A percentile compares a stretch with the other conserved stretches of the same genome.
Evolutionary conservation across 2,113 vertebrate species (phyloP).

Genomic region (Aplodontia rufa): DNA sequence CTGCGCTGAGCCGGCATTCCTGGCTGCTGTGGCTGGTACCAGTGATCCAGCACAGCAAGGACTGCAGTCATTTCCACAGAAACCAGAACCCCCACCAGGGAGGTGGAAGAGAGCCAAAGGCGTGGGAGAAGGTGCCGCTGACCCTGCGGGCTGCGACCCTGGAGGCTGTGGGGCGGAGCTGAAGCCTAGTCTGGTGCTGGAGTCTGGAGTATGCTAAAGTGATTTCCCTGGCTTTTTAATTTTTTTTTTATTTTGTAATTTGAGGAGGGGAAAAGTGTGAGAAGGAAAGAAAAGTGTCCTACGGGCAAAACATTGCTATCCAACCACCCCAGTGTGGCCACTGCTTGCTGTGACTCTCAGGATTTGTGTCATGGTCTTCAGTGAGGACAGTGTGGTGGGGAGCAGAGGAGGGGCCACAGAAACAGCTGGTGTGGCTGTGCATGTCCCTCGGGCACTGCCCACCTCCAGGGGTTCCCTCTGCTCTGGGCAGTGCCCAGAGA

Average conservation of each 20-base stretch:
- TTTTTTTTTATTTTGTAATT: not conserved
- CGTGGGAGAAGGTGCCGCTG: not conserved
- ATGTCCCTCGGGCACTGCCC: not conserved
- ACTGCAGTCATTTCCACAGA: not conserved
- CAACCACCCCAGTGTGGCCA: too few species aligned
- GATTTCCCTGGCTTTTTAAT: not conserved
- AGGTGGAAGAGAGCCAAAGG: not conserved
- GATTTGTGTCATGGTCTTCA: not conserved
- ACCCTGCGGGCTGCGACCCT: rapidly evolving
- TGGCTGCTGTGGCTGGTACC: not conserved
- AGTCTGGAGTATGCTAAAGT: not conserved
- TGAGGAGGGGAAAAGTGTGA: not conserved
- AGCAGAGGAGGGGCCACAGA: too few species aligned
- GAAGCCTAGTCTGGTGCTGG: not conserved
- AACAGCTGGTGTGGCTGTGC: rapidly evolving
- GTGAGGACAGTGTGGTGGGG: too few species aligned
- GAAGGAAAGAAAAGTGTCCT: not conserved
- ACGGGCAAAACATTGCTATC: rapidly evolving
- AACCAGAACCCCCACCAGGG: not conserved
- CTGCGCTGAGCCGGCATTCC: not conserved
- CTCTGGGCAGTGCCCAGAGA: too few species aligned
- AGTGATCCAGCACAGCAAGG: rapidly evolving
- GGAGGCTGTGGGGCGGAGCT: not conserved
- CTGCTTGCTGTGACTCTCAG: too few species aligned
- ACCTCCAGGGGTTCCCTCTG: not conserved